Conservation (phyloP, 53 echinoderm and acorn worm genomes). For the Luidia sarsii region DNA sequence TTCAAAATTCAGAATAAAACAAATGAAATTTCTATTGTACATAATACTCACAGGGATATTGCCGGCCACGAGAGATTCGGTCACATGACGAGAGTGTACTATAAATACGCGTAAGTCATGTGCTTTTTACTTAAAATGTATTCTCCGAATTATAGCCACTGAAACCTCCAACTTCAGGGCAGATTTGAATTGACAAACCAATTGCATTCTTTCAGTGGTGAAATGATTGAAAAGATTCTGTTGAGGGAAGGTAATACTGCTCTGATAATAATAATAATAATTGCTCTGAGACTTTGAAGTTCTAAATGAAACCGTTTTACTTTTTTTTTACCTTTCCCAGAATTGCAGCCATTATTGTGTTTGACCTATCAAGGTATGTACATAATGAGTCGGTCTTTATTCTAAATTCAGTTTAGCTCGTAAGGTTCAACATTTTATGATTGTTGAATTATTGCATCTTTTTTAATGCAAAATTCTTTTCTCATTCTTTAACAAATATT, state of each 20-base stretch:
- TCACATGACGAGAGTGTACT: conserved; percentile 99
- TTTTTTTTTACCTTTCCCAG: conserved; percentile 53
- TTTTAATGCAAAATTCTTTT: too few relatives aligned
- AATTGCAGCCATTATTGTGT: conserved; percentile 97
- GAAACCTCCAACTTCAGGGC: not conserved
- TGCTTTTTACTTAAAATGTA: not conserved
- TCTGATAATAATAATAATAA: too few relatives aligned
- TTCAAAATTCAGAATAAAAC: too few relatives aligned
- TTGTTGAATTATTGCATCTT: too few relatives aligned
- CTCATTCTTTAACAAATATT: too few relatives aligned
- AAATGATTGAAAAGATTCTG: too few relatives aligned
- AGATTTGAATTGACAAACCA: not conserved
- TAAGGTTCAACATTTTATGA: too few relatives aligned
- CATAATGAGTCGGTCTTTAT: too few relatives aligned
- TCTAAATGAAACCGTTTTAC: not conserved
- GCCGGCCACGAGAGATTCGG: conserved; percentile 99
- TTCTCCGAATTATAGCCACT: not conserved
- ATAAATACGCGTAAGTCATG: conserved; percentile 99
- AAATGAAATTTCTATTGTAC: not conserved
- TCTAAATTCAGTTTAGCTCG: too few relatives aligned
- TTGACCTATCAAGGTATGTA: conserved; percentile 95
- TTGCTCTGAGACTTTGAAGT: too few relatives aligned
- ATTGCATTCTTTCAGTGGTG: not conserved
- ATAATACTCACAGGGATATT: conserved; percentile 79
- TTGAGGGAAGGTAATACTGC: too few relatives aligned